Evolutionary conservation across 2,888 invertebrate species (phyloP), one percentile per base, ranked within the genome.

Genomic region (Andrena fulva): DNA sequence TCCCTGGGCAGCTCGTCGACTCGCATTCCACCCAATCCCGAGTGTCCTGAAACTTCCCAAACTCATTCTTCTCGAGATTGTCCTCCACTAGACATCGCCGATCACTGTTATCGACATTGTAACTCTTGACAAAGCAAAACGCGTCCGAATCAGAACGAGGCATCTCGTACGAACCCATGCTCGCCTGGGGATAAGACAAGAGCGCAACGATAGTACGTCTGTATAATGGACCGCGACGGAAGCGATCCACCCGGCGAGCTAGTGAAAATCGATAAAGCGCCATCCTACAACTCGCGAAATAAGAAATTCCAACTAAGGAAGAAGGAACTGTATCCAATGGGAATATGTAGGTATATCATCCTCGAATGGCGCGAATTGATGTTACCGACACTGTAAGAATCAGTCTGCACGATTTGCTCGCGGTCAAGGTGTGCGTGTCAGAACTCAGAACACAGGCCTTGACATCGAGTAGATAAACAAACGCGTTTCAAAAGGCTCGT

Each of bases 21-120:
- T 56, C 70, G 52, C 90, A 91, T 62, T 91, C 85, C 3, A 92
- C 66, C 91, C 91, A 92, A 56, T 89, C 85, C 4, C 86, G 52
- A 56, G 88, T 90, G 0, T 86, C 78, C 10, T 80, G 72, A 35
- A 87, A 90, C 8, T 83, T 35, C 0, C 89, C 91, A 42, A 91
- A 91, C 70, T 60, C 52, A 10, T 0, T 27, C 7, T 62, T 2
- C 27, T 56, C 1, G 16, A 1, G 5, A 31, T 31, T 31, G 2
- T 29, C n/a, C 2, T 42, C 5, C 12, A 6, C 7, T 2, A 27
- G 16, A 64, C 8, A 12, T 3, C 1, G 4, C 5, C 3, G 10
- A 3, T 20, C 6, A 42, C 1, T 8, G 20, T 27, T 10, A 12
- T 10, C 33, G n/a, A 6, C 24, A 24, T 12, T 24, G 29, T 24